Evolutionary conservation across 1,140 invertebrate genomes (phyloP).

Genomic region (Papilio glaucus): DNA sequence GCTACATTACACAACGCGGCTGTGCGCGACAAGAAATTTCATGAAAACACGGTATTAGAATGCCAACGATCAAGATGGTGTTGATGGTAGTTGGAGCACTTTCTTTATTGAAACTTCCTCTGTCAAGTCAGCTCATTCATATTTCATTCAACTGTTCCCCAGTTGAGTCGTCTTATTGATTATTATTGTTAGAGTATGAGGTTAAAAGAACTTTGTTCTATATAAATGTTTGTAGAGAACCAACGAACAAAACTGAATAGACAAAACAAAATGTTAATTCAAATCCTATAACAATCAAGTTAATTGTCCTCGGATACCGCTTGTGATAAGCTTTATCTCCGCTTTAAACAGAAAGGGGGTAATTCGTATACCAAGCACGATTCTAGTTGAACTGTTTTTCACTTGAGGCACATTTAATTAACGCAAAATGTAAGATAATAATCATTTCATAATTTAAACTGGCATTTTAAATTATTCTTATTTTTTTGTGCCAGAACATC

Average conservation of each 20-base stretch:
- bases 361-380: slow-evolving; percentile 20
- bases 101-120: too few relatives aligned
- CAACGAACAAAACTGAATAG: neutral
- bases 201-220: too few relatives aligned
- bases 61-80: too few relatives aligned
- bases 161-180: too few relatives aligned
- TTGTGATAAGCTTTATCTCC: slow-evolving; percentile 10
- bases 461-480: neutral
- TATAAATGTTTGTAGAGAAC: too few relatives aligned
- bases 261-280: slow-evolving; percentile 20
- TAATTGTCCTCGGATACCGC: slow-evolving; percentile 21
- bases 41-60: too few relatives aligned
- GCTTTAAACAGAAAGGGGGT: slow-evolving; percentile 12
- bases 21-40: too few relatives aligned
- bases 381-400: slow-evolving; percentile 23
- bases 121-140: too few relatives aligned
- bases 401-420: slow-evolving; percentile 23
- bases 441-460: neutral
- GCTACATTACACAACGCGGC: too few relatives aligned
- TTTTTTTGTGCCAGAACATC: neutral
- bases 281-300: slow-evolving; percentile 13
- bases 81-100: too few relatives aligned
- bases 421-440: slow-evolving; percentile 26
- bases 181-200: too few relatives aligned
- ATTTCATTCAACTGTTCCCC: too few relatives aligned